These are phyloP conservation scores for Diachasma alloeum DNA, from an alignment of 1,140 invertebrate species.

Conservation along the genomic window DNA sequence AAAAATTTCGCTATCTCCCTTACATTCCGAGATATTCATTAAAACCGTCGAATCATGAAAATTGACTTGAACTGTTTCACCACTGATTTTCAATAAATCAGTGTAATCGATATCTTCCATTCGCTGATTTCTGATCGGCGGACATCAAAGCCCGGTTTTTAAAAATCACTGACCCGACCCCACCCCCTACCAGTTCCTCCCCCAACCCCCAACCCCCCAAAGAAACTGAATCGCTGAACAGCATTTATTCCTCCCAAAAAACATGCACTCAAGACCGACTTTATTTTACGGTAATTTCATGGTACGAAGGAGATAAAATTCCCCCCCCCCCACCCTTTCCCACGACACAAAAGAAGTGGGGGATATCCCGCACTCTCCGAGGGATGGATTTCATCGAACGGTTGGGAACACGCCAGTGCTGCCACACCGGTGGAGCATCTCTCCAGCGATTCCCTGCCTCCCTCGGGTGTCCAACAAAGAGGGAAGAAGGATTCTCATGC, in stretches of 20 bases:
- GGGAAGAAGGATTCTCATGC: slow-evolving; percentile 13
- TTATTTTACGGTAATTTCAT: background rate
- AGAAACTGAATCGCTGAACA: background rate
- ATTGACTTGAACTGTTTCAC: too few species aligned
- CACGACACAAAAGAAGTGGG: background rate
- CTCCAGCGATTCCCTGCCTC: slow-evolving; percentile 32
- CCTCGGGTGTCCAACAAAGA: slow-evolving; percentile 20
- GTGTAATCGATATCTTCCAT: too few species aligned
- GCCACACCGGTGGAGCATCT: slow-evolving; percentile 11
- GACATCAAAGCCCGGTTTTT: too few species aligned
- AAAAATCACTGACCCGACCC: background rate
- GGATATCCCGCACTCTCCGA: background rate
- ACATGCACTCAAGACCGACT: background rate
- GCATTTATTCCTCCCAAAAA: background rate
- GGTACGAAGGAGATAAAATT: background rate
- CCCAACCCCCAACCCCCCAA: background rate
- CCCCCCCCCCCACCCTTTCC: background rate
- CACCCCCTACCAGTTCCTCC: background rate
- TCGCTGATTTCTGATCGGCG: too few species aligned
- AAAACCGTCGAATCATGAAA: too few species aligned
- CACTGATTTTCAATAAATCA: too few species aligned
- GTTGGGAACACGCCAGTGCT: slow-evolving; percentile 49
- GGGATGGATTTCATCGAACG: slow-evolving; percentile 52
- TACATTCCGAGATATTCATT: too few species aligned
- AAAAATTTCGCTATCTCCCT: too few species aligned